phyloP scores from a whole-genome alignment of 2,888 invertebrate genomes.

The Pteria penguin region DNA sequence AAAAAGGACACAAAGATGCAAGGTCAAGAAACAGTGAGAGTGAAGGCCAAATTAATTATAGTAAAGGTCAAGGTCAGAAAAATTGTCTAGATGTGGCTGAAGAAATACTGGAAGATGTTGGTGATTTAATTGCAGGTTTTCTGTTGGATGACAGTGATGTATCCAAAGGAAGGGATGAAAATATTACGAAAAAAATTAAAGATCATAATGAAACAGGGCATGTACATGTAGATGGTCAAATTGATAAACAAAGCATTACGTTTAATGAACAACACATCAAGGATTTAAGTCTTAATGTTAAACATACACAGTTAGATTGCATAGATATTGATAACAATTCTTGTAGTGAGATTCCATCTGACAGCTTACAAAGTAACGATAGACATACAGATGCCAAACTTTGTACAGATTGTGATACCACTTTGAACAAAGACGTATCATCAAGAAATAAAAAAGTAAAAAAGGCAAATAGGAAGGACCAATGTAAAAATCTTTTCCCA shows the following conservation, averaged over 20 bases:
- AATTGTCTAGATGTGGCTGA: not conserved
- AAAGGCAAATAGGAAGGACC: not conserved
- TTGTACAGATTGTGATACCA: not conserved
- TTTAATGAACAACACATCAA: not conserved
- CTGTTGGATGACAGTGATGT: not conserved
- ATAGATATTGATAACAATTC: not conserved
- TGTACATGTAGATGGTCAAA: not conserved
- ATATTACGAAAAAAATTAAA: no score
- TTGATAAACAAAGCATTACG: not conserved
- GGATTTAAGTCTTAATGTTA: not conserved
- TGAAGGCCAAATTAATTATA: not conserved
- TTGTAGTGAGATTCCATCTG: not conserved
- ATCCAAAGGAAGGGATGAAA: not conserved
- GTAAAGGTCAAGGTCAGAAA: no score
- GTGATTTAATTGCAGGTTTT: not conserved
- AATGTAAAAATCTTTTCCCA: constrained; percentile 47
- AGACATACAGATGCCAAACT: not conserved
- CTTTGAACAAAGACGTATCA: not conserved
- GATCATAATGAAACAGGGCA: not conserved
- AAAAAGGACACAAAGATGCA: not conserved
- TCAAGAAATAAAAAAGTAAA: not conserved
- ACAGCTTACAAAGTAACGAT: not conserved
- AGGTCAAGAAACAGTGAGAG: not conserved
- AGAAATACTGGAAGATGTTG: not conserved
- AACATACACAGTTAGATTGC: not conserved